Evolutionary conservation across 1,140 invertebrate species (phyloP), one percentile per base, ranked within the genome.

Genomic region (Caenorhabditis brenneri): DNA sequence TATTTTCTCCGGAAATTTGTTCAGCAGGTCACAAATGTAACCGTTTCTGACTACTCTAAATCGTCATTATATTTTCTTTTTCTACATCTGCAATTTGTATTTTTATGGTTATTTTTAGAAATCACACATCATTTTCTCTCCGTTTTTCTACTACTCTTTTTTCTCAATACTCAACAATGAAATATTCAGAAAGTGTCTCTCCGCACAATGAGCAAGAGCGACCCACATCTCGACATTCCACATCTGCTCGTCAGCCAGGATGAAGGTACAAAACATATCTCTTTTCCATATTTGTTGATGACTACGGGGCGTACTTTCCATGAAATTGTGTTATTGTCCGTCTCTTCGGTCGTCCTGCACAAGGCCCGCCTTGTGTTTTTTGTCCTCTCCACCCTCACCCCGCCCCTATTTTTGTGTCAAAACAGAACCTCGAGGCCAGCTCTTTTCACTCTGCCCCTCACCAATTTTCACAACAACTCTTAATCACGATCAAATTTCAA

Each of bases 211-310:
- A 79, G 69, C 51, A 83, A 83, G 55, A 83, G 82, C 24, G 82
- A 83, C 69, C 82, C 82, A 15, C 82, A 83, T 31, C 49, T 83
- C 36, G 65, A 83, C 51, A 83, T 83, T 55, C 82, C 82, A 29
- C 82, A 83, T 58, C 51, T 83, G n/a, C 31, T 83, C n/a, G 46
- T 83, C 53, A 55, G 46, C n/a, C 82, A 83, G 55, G 82, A 83
- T 46, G 82, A 83, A 79, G 82, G 82, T 83, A 51, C 22, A 15
- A 19, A 12, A 19, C 36, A 19, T 33, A 2, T 65, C 31, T 16
- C 31, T 65, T 74, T 46, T 9, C 22, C 36, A 19, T 65, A 65
- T 19, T 33, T 65, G 58, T 65, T 65, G 58, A 33, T 65, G 58
- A 65, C 58, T 22, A 12, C 15, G 53, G 22, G 58, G 16, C 33